These are phyloP conservation scores for Bombus balteatus DNA, from an alignment of 1,140 invertebrate genomes.

Conservation along the genomic window DNA sequence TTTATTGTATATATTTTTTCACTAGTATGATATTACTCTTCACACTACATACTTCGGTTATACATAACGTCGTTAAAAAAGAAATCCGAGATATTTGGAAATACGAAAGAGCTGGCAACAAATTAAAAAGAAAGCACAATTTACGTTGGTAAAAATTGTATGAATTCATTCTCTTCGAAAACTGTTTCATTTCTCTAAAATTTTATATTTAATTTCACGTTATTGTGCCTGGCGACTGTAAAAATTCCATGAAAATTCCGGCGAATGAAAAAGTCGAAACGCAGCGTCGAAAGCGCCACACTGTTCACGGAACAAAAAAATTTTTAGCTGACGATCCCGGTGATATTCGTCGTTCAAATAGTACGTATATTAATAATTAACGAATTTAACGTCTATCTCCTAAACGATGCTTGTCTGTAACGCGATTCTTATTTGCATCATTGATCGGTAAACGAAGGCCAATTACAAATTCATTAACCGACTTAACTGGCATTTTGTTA, in stretches of 20 bases:
- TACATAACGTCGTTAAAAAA: too few relatives aligned
- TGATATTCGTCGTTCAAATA: conserved; percentile 36
- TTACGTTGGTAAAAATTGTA: not conserved
- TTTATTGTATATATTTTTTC: too few relatives aligned
- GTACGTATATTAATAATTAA: conserved; percentile 41
- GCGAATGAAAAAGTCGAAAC: not conserved
- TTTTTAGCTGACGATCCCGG: not conserved
- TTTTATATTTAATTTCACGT: not conserved
- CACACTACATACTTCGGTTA: too few relatives aligned
- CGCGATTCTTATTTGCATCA: conserved; percentile 32
- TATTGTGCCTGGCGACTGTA: not conserved
- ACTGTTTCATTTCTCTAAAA: not conserved
- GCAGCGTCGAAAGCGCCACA: not conserved
- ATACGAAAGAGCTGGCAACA: not conserved
- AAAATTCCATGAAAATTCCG: not conserved
- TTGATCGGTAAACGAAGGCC: conserved; percentile 40
- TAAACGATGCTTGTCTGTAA: not conserved
- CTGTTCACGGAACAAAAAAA: conserved; percentile 15
- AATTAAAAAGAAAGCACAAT: not conserved
- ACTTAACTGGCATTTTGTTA: conserved; percentile 23
- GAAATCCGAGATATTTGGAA: not conserved
- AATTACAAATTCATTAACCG: conserved; percentile 63
- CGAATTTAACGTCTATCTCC: not conserved
- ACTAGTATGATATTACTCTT: too few relatives aligned
- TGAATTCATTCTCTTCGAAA: not conserved